A percentile compares a stretch with the other conserved stretches of the same genome.
phyloP scores from a whole-genome alignment of 1,140 invertebrate species.

The Agrypnia vestita region DNA sequence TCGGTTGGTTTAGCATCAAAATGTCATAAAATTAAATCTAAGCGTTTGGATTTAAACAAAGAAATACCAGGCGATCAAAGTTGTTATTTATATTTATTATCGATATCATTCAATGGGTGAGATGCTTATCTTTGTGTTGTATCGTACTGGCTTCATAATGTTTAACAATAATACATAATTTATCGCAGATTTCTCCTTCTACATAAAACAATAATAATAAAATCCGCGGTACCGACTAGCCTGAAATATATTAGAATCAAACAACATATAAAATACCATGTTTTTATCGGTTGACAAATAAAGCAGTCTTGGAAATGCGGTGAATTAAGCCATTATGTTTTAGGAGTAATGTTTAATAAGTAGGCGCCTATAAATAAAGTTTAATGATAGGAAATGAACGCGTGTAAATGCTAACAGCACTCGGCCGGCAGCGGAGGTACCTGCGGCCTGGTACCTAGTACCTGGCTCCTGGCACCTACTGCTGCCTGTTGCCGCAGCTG shows the following conservation, averaged over 20 bases:
- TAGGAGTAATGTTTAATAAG: conserved; percentile 11
- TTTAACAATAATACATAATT: conserved; percentile 36
- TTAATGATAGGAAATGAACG: conserved; percentile 24
- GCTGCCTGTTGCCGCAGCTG: too few species aligned
- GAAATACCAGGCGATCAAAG: conserved; percentile 29
- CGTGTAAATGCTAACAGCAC: conserved; percentile 16
- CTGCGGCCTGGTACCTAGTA: too few species aligned
- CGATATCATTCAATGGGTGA: conserved; percentile 37
- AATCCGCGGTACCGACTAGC: not conserved
- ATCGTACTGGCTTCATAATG: conserved; percentile 12
- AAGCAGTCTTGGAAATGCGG: conserved; percentile 25
- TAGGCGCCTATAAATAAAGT: conserved; percentile 11
- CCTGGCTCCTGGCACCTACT: too few species aligned
- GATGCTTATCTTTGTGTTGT: conserved; percentile 42
- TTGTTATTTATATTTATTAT: conserved; percentile 44
- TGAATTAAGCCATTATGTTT: conserved; percentile 40
- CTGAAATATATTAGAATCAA: conserved; percentile 30
- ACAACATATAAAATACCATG: conserved; percentile 18
- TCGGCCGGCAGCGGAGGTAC: not conserved
- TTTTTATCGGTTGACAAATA: conserved; percentile 37
- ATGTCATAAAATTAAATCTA: conserved; percentile 47
- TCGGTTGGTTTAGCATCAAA: conserved; percentile 48
- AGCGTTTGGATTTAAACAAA: conserved; percentile 48
- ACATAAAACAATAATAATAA: conserved; percentile 48
- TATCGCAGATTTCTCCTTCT: conserved; percentile 36